Percentiles rank a stretch among this genome's conserved stretches.
These are phyloP conservation scores for Oasisia sp. DNA, from an alignment of 2,888 invertebrate species.

Conservation along the genomic window DNA sequence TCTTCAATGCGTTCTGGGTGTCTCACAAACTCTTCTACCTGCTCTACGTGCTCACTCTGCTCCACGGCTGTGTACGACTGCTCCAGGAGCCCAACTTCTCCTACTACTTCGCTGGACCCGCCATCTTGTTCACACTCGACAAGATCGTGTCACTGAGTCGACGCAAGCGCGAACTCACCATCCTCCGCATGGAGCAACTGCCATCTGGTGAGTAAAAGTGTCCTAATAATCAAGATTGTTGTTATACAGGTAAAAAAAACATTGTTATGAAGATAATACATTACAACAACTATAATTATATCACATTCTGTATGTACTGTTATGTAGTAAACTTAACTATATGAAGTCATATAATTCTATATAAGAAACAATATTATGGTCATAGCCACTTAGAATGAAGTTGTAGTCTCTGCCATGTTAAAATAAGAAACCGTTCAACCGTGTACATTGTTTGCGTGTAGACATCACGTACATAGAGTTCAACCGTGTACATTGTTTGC, in stretches of 20 bases:
- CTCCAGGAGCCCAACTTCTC: slow-evolving; percentile 71
- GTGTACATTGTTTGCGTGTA: too few relatives aligned
- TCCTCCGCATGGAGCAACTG: slow-evolving; percentile 70
- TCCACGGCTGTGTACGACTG: slow-evolving; percentile 72
- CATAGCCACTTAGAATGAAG: background rate
- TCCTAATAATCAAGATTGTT: background rate
- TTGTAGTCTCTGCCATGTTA: background rate
- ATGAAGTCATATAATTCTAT: too few relatives aligned
- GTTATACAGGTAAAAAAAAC: background rate
- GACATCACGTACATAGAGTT: too few relatives aligned
- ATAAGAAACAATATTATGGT: too few relatives aligned
- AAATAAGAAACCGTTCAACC: too few relatives aligned
- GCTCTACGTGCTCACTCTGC: slow-evolving; percentile 71
- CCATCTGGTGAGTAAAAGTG: slow-evolving; percentile 70
- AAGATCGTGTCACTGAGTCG: slow-evolving; percentile 70
- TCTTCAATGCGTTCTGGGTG: slow-evolving; percentile 73
- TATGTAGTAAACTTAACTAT: background rate
- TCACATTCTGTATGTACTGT: background rate
- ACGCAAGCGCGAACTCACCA: slow-evolving; percentile 72
- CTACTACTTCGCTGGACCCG: slow-evolving; percentile 71
- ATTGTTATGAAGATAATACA: background rate
- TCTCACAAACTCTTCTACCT: slow-evolving; percentile 73
- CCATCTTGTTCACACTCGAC: slow-evolving; percentile 71
- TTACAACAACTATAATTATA: background rate
- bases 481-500: too few relatives aligned